phyloP scores from a whole-genome alignment of 2,888 invertebrate genomes.

The Acrobasis consociella region DNA sequence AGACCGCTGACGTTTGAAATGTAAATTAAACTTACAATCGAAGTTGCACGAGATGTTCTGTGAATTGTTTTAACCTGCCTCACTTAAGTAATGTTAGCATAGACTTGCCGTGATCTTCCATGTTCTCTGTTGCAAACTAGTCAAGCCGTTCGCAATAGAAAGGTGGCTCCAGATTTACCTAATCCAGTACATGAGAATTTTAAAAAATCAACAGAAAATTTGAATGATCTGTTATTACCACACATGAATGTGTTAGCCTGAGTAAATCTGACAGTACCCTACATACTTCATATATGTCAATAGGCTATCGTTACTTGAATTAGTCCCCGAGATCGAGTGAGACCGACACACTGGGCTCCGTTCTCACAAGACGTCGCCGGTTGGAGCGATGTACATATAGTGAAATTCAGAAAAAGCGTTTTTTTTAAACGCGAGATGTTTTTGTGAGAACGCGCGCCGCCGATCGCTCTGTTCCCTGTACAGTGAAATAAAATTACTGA shows the following conservation, averaged over 20 bases:
- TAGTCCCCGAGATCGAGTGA: slow-evolving; percentile 10
- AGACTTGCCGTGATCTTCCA: slow-evolving; percentile 9
- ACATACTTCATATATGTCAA: background rate
- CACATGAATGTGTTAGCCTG: background rate
- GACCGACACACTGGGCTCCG: slow-evolving; percentile 9
- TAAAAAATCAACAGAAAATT: background rate
- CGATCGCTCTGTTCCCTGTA: slow-evolving; percentile 40
- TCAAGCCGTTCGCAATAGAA: slow-evolving; percentile 1
- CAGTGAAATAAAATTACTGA: slow-evolving; percentile 60
- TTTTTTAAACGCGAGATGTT: slow-evolving; percentile 40
- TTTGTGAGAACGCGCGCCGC: slow-evolving; percentile 42
- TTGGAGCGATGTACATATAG: slow-evolving; percentile 60
- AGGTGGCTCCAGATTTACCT: background rate
- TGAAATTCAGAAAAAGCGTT: slow-evolving; percentile 46
- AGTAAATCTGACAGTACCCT: background rate
- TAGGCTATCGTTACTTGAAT: slow-evolving; percentile 6
- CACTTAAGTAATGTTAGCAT: background rate
- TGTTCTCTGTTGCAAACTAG: slow-evolving; percentile 4
- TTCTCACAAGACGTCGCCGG: slow-evolving; percentile 43
- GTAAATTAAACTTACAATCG: background rate
- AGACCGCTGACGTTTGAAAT: background rate
- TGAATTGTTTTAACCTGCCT: slow-evolving; percentile 1
- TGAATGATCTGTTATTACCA: background rate
- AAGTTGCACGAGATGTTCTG: background rate
- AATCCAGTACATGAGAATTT: background rate